phyloP scores from a whole-genome alignment of 1,140 invertebrate species.

The Calosoma granatense region DNA sequence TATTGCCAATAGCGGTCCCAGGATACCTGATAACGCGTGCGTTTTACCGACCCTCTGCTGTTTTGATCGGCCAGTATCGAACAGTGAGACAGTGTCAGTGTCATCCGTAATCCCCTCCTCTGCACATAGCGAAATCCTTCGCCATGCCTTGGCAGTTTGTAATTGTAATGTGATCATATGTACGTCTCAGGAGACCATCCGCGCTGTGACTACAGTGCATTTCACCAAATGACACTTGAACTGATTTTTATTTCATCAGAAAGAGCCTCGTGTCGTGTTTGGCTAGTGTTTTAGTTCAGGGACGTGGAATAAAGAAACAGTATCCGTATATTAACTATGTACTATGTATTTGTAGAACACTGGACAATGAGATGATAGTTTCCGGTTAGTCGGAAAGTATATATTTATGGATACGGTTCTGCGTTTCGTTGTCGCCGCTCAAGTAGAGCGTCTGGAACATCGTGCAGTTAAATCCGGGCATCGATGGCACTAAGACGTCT shows the following conservation, averaged over 20 bases:
- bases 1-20: not conserved
- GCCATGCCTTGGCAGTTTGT: not conserved
- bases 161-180: not conserved
- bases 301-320: too few species aligned
- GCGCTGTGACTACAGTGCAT: not conserved
- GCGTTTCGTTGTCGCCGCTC: not conserved
- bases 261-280: too few species aligned
- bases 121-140: not conserved
- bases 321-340: too few species aligned
- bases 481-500: conserved; percentile 7
- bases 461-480: conserved; percentile 7
- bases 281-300: too few species aligned
- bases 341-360: too few species aligned
- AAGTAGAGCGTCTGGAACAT: not conserved
- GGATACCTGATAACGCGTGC: not conserved
- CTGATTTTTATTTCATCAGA: not conserved
- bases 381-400: too few species aligned
- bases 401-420: not conserved
- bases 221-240: not conserved
- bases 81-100: too few species aligned
- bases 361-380: too few species aligned
- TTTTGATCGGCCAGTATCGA: not conserved
- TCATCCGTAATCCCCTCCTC: not conserved
- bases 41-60: not conserved
- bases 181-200: not conserved